These are phyloP conservation scores for Drosophila kokeensis DNA, from an alignment of 2,888 invertebrate species.

Conservation along the genomic window DNA sequence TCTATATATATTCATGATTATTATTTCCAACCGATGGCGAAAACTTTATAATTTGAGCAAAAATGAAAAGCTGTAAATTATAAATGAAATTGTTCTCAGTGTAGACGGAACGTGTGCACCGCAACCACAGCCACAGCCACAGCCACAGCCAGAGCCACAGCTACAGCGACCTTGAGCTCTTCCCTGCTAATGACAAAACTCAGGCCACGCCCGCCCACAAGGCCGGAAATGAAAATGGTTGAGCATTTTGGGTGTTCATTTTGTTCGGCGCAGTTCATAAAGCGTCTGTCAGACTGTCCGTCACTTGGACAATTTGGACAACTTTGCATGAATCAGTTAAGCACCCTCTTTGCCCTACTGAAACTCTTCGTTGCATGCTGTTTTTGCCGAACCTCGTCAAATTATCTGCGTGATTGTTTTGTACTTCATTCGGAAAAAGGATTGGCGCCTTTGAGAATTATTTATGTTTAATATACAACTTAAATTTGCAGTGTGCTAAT, in stretches of 20 bases:
- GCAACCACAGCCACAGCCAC: not conserved
- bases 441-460: not conserved
- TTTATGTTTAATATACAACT: not conserved
- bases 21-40: not conserved
- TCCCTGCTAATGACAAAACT: constrained; percentile 25
- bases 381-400: not conserved
- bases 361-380: not conserved
- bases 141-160: no score
- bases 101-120: not conserved
- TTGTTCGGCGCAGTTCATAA: not conserved
- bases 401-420: not conserved
- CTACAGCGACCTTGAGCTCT: constrained; percentile 17
- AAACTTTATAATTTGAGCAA: not conserved
- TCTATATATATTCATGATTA: not conserved
- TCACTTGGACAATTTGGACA: constrained; percentile 4
- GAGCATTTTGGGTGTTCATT: constrained; percentile 11
- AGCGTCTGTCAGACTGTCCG: not conserved
- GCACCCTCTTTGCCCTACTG: not conserved
- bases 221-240: constrained; percentile 24
- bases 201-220: constrained; percentile 2
- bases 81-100: constrained; percentile 2
- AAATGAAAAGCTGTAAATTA: not conserved
- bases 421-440: not conserved
- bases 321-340: constrained; percentile 11
- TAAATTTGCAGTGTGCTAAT: not conserved